These are phyloP conservation scores for Meloidogyne hapla DNA, from an alignment of 1,140 invertebrate genomes.

Conservation along the genomic window DNA sequence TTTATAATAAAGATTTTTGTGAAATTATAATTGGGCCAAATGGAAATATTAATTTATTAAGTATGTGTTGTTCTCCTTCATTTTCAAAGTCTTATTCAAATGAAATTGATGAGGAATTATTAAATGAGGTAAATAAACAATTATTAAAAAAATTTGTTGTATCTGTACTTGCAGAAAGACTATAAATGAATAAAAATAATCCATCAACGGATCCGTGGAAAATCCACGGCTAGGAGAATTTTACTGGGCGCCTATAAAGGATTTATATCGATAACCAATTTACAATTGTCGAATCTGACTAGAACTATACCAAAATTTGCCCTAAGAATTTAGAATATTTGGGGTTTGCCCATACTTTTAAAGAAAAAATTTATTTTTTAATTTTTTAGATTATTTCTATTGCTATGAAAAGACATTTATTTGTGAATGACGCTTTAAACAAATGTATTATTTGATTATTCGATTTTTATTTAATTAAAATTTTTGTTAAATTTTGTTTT, in stretches of 20 bases:
- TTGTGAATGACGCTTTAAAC: not conserved
- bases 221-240: too few species aligned
- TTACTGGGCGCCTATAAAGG: too few species aligned
- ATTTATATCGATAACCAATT: too few species aligned
- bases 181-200: too few species aligned
- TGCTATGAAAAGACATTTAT: not conserved
- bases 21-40: constrained; percentile 34
- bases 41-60: constrained; percentile 30
- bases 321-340: too few species aligned
- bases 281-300: too few species aligned
- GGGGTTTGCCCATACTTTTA: too few species aligned
- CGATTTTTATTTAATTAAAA: too few species aligned
- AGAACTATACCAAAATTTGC: too few species aligned
- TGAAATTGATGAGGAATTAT: constrained; percentile 19
- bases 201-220: too few species aligned
- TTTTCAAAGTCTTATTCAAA: not conserved
- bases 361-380: not conserved
- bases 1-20: constrained; percentile 27
- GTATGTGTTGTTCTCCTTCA: constrained; percentile 9
- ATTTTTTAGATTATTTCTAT: not conserved
- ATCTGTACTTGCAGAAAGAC: too few species aligned
- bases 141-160: not conserved
- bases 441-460: not conserved
- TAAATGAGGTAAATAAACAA: constrained; percentile 29
- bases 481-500: too few species aligned